Percentiles rank a stretch among this genome's conserved stretches.
phyloP scores from a whole-genome alignment of 1,140 invertebrate species.

The Batillaria attramentaria region DNA sequence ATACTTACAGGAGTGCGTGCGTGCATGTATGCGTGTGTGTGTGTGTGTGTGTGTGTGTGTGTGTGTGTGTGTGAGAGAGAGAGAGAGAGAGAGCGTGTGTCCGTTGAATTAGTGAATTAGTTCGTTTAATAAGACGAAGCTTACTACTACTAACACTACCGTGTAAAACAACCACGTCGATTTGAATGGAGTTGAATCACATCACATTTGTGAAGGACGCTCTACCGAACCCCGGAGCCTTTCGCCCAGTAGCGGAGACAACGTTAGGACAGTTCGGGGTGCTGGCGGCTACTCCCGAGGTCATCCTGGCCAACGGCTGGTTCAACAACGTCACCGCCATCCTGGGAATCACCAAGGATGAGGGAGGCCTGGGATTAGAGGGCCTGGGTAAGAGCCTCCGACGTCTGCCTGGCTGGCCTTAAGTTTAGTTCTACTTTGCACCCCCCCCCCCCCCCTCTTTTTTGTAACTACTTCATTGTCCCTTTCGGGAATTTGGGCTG shows the following conservation, averaged over 20 bases:
- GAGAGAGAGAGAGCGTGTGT: slow-evolving; percentile 14
- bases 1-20: background rate
- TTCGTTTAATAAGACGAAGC: slow-evolving; percentile 5
- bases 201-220: too few relatives aligned
- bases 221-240: too few relatives aligned
- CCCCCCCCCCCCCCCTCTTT: too few relatives aligned
- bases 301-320: background rate
- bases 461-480: too few relatives aligned
- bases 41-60: background rate
- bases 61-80: background rate
- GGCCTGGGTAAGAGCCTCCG: background rate
- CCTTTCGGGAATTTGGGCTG: too few relatives aligned
- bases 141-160: too few relatives aligned
- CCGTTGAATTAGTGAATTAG: too few relatives aligned
- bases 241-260: background rate
- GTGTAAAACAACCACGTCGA: too few relatives aligned
- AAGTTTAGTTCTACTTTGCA: too few relatives aligned
- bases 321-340: background rate
- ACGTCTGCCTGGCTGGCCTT: too few relatives aligned
- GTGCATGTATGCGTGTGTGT: background rate
- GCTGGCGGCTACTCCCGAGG: background rate
- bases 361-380: background rate
- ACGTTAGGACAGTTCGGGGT: background rate
- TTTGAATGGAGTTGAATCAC: too few relatives aligned
- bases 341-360: background rate